Evolutionary conservation across 2,888 invertebrate species (phyloP).

Genomic region (Andrena chrysosceles): DNA sequence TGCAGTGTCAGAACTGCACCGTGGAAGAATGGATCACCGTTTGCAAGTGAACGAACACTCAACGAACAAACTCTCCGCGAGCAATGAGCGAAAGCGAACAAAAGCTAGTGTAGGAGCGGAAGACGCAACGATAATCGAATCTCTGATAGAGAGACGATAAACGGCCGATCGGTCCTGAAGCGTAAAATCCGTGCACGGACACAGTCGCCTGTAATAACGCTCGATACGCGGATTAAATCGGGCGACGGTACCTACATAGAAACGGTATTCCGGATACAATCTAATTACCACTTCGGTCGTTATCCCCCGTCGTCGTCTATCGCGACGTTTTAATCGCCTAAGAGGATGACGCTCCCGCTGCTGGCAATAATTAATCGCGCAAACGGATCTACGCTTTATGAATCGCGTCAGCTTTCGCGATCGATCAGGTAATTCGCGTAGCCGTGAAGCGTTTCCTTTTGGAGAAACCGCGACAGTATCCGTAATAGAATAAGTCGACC

Average conservation of each 20-base stretch:
- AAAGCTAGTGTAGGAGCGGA: not conserved
- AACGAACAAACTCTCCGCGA: not conserved
- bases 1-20: conserved; percentile 95
- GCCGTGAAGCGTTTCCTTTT: not conserved
- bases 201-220: conserved; percentile 16
- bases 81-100: not conserved
- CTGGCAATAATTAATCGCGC: conserved; percentile 8
- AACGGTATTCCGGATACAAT: conserved; percentile 24
- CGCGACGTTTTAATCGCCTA: conserved; percentile 34
- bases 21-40: conserved; percentile 95
- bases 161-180: not conserved
- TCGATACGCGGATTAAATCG: conserved; percentile 47
- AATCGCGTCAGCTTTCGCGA: not conserved
- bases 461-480: not conserved
- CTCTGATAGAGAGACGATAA: not conserved
- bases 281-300: conserved; percentile 39
- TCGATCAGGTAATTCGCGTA: not conserved
- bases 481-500: not conserved
- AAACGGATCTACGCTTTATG: conserved; percentile 3
- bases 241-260: conserved; percentile 16
- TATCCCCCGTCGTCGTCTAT: conserved; percentile 33
- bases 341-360: conserved; percentile 8
- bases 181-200: conserved; percentile 5
- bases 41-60: conserved; percentile 89
- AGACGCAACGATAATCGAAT: not conserved